Base-by-base conservation (phyloP, 2,113 vertebrate genomes). In the Brachyhypopomus gauderio region DNA sequence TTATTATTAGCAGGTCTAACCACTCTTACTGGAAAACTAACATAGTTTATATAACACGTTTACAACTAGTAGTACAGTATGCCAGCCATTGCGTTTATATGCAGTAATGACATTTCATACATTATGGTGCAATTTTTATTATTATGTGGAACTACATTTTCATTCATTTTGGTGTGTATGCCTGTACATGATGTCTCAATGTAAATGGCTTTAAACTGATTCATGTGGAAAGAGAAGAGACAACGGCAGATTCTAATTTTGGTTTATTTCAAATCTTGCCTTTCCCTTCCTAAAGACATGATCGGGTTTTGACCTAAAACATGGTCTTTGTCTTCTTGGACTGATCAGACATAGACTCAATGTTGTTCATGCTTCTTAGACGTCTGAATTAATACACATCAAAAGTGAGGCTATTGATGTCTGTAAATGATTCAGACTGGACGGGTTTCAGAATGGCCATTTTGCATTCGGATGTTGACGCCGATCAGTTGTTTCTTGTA, bases 1-100 rank as follows among this genome's bases (percentile, higher is more conserved):
- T 91, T 88, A 89, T 91, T 84, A 83, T 82, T 85, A 85, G 85
- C 86, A 85, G 69, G 81, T 59, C 86, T 80, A 85, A 85, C 79
- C 23, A 76, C 86, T 85, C 89, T 88, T 90, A 92, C 90, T 92
- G 92, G 90, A 93, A 91, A 71, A 86, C 88, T 88, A 74, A 52
- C 64, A 79, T 67, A 52, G 60, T 85, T 73, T 77, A 82, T 62
- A 75, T 83, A 84, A 88, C 22, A 80, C 23, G 88, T 82, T 86
- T 86, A 86, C 75, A 87, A 88, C 34, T 92, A 92, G 91, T 90
- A 89, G 86, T 84, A 52, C 11, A 52, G 45, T 52, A 84, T 82
- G 82, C 84, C 75, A 78, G 89, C 82, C 85, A 88, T 90, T 88
- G 85, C 86, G 84, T 86, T 88, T 77, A 89, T 88, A 86, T 90